Evolutionary conservation across 2,888 invertebrate genomes (phyloP), one percentile per base, ranked within the genome.

Genomic region (Cheilosia impressa): DNA sequence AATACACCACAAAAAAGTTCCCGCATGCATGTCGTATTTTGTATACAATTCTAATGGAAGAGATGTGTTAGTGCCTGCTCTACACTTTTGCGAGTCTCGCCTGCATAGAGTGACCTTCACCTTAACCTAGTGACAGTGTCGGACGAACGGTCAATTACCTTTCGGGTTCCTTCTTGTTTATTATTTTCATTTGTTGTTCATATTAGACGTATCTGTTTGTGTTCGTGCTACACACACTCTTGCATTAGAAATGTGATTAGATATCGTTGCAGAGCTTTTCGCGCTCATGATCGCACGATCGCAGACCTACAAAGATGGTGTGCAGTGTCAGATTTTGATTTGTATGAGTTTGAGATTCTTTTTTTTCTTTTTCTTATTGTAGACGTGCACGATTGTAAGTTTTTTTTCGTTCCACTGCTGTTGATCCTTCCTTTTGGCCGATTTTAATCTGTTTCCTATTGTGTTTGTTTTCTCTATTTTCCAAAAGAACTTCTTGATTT

Each of bases 121-220:
- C 92, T 92, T 92, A 92, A 92, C 92, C 92, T 92, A 92, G 92
- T 92, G 92, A 91, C 91, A 89, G 89, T 89, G 90, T 91, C 92
- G 92, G 92, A 90, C 92, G 90, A 91, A 91, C 92, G 92, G 92
- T 92, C 92, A 89, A 91, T 92, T 91, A 92, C 92, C 92, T 85
- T 77, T 85, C 62, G 60, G 58, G 38, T 71, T 85, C 57, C 68
- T 62, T 76, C 62, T 76, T 79, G 57, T 75, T 62, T 68, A 72
- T 85, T 72, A 62, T 76, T 41, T 80, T 80, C 81, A 53, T 79
- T 75, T 75, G 58, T 34, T 69, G 34, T 58, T 65, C 65, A 50
- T 65, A 73, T 85, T 72, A 80, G 84, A 75, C 45, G 38, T 19
- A 60, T n/a, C 41, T n/a, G 13, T 24, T 19, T 4, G 41, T 62